Percentiles rank a stretch among this genome's conserved stretches.
phyloP scores from a whole-genome alignment of 2,888 invertebrate species.

The Drosophila nr. perissopoda region DNA sequence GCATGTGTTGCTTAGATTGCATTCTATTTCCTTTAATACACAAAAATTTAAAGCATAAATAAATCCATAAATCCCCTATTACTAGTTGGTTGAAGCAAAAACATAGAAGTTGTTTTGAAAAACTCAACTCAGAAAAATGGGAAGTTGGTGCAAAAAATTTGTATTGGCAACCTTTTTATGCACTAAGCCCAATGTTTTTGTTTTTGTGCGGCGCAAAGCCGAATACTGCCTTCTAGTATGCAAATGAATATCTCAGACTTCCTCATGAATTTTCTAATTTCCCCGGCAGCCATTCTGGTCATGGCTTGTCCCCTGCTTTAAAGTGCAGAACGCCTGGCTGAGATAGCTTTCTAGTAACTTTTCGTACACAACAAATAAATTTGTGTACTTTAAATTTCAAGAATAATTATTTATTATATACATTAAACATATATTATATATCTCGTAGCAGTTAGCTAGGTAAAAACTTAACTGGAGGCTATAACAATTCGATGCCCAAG shows the following conservation, averaged over 20 bases:
- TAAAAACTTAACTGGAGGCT: not conserved
- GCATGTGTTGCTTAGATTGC: not conserved
- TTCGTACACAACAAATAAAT: not conserved
- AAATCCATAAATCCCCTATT: too few species aligned
- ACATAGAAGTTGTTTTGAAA: not conserved
- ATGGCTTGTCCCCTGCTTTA: not conserved
- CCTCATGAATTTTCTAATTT: not conserved
- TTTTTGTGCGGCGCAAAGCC: not conserved
- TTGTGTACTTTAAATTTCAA: too few species aligned
- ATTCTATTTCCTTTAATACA: not conserved
- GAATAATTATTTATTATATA: not conserved
- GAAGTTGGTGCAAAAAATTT: too few species aligned
- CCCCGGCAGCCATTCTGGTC: not conserved
- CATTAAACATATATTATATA: not conserved
- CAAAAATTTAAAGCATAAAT: not conserved
- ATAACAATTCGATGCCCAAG: not conserved
- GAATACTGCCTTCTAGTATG: not conserved
- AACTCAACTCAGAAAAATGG: not conserved
- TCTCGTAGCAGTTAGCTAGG: not conserved
- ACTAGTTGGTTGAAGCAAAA: not conserved
- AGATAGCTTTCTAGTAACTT: not conserved
- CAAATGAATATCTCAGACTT: not conserved
- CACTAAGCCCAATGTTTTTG: not conserved
- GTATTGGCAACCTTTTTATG: not conserved
- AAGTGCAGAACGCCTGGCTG: not conserved